Evolutionary conservation across 1,140 invertebrate genomes (phyloP), one percentile per base, ranked within the genome.

Genomic region (Popillia japonica): DNA sequence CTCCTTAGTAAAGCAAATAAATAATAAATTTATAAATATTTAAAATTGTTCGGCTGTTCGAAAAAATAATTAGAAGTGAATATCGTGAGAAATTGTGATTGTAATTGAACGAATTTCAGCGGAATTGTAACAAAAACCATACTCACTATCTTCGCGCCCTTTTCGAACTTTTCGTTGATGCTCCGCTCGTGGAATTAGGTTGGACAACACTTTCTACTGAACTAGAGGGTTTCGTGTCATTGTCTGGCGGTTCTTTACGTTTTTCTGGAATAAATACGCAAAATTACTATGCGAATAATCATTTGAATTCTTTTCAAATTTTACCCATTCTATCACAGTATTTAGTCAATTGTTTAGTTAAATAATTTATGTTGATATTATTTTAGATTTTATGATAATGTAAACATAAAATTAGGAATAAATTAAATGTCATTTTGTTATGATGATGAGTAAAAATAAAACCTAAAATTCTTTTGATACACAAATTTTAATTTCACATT

Each of bases 221-320:
- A 83, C 91, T 92, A 17, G 91, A 92, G 8, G 94, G 93, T 87
- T 95, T 95, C 23, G 92, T 92, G 80, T 95, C 94, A 81, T 89
- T 91, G 83, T 94, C 93, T 82, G 92, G 92, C 4, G 93, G 93
- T 84, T 96, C 94, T 91, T 96, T 96, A 84, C 95, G 92, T 89
- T 96, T 96, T 90, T 96, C 95, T 92, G 89, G 75, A 88, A 89
- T 27, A n/a, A 14, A 44, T 17, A 48, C 3, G 17, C 0, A 42
- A 74, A 74, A 9, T 41, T 14, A 27, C 22, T 72, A 55, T 55
- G 17, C 48, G 48, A 55, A n/a, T 55, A n/a, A 17, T 72, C 22
- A 20, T 27, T 72, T 22, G 11, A 2, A 72, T 27, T 10, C n/a
- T 27, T 14, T 11, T 7, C 34, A 23, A 20, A 27, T 40, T 10